Percentiles rank a stretch among this genome's conserved stretches.
phyloP scores from a whole-genome alignment of 2,888 invertebrate genomes.

The Deroplatys truncata region DNA sequence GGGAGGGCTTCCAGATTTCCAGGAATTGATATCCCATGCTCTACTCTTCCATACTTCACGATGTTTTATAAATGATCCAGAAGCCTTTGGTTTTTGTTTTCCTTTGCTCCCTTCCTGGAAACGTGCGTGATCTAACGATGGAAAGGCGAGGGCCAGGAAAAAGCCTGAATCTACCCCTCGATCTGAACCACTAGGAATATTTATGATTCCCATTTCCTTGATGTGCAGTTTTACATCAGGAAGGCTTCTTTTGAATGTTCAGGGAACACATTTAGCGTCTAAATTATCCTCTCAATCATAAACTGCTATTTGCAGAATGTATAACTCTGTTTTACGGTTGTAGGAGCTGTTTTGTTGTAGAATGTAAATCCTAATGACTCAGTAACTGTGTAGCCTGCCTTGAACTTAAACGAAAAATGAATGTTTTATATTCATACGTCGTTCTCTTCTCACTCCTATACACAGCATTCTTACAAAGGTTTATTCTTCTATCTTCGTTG shows the following conservation, averaged over 20 bases:
- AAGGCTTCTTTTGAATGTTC: background rate
- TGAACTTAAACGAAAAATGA: no score
- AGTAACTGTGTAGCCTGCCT: no score
- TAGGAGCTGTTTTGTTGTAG: no score
- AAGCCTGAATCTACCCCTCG: background rate
- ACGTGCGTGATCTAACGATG: background rate
- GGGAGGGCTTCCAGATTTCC: background rate
- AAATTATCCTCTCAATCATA: background rate
- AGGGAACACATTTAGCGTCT: background rate
- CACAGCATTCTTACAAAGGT: no score
- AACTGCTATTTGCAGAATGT: background rate
- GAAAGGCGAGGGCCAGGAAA: background rate
- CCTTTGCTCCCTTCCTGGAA: background rate
- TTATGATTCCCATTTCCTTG: background rate
- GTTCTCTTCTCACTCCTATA: no score
- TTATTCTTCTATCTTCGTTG: no score
- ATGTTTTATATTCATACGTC: no score
- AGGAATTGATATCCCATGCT: background rate
- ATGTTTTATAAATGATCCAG: background rate
- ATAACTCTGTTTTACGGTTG: background rate
- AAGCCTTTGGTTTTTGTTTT: background rate
- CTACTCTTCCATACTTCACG: no score
- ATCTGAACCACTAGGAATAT: background rate
- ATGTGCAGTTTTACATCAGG: background rate
- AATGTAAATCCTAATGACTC: no score